Evolutionary conservation across 2,113 vertebrate species (phyloP), one percentile per base, ranked within the genome.

Genomic region (Etheostoma cragini): DNA sequence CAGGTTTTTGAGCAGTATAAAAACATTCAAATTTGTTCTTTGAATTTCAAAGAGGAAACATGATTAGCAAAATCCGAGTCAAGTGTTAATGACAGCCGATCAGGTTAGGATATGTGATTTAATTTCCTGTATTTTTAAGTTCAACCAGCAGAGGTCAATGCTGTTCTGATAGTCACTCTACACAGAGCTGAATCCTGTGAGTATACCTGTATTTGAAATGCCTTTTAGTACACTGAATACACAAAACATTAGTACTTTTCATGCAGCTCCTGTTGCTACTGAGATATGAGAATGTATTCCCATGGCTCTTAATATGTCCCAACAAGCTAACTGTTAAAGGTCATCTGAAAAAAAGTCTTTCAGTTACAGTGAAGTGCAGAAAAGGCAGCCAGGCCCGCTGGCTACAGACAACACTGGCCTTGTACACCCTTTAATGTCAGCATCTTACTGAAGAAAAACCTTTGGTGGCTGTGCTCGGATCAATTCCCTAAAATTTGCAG

Each of bases 101-200:
- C 30, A 53, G 47, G 30, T 53, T 54, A 8, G 42, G 1, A 26
- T 45, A 4, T 11, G 5, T 35, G 24, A 45, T 38, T 67, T 45
- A 64, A 22, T 54, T n/a, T 17, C 5, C 17, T 75, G 71, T 11
- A 81, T 35, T 81, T 81, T 53, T 49, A 56, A 35, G 1, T 17
- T 1, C 22, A 56, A 64, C 89, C 93, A 93, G 72, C 66, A 93
- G 91, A 91, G 90, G 92, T 89, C 92, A 78, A 33, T 88, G 73
- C 66, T 81, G 82, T 53, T 87, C 75, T 83, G 50, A 67, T 17
- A 65, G 76, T 61, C 12, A 8, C 5, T 54, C 24, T 7, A 15
- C 56, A 19, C 21, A 10, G 10, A 49, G 22, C 10, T 6, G 22
- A 65, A 54, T 47, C 14, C 6, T 72, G 33, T 26, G 17, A 53